Evolutionary conservation across 2,797 vertebrate species (phyloP).

Genomic region (Myotis pilosus): DNA sequence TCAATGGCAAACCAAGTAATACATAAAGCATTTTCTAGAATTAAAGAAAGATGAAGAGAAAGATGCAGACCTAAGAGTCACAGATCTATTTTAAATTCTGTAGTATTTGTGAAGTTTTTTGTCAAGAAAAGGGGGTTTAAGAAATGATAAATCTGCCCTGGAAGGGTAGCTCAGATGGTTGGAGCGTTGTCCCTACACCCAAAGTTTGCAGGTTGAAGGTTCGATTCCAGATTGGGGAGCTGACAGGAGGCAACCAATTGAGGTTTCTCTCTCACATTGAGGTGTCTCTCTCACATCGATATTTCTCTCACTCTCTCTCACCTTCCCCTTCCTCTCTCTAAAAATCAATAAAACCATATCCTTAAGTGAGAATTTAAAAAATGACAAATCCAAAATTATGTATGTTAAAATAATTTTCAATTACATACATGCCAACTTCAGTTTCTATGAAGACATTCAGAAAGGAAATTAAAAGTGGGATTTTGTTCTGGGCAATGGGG

Average conservation of each 20-base stretch:
- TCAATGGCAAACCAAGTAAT: neutral
- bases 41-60: neutral
- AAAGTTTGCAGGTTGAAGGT: too few relatives aligned
- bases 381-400: neutral
- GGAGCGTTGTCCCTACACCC: too few relatives aligned
- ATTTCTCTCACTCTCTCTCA: too few relatives aligned
- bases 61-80: neutral
- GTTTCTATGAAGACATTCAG: neutral
- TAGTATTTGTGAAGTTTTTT: neutral
- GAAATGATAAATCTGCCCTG: neutral
- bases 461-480: neutral
- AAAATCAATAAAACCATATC: too few relatives aligned
- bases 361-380: neutral
- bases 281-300: too few relatives aligned
- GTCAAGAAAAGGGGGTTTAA: neutral
- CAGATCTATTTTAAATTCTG: neutral
- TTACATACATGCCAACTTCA: neutral
- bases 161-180: too few relatives aligned
- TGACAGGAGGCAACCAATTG: too few relatives aligned
- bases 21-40: neutral
- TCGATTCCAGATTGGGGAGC: too few relatives aligned
- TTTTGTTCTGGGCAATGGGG: neutral
- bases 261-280: too few relatives aligned
- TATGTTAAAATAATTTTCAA: neutral
- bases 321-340: too few relatives aligned